Evolutionary conservation across 2,888 invertebrate species (phyloP), one percentile per base, ranked within the genome.

Genomic region (Torymus aiolomorphi): DNA sequence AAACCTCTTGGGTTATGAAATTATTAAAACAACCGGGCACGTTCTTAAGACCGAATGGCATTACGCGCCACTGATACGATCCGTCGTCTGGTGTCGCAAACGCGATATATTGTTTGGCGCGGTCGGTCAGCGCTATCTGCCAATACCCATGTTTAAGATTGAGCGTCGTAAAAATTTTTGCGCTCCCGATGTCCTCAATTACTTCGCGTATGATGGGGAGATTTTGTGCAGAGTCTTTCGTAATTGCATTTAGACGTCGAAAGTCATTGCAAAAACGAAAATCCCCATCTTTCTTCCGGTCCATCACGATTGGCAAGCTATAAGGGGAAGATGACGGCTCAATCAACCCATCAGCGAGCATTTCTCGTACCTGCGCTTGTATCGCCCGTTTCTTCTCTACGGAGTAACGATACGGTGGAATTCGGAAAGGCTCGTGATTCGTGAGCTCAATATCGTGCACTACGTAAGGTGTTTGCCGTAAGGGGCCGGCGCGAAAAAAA

Each of bases 101-200:
- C 12, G 52, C 52, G 12, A 12, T 52, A 52, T 52, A 52, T 52
- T 52, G 52, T n/a, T n/a, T n/a, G n/a, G n/a, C n/a, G n/a, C n/a
- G n/a, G n/a, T n/a, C n/a, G n/a, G n/a, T n/a, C n/a, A 52, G 10
- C 52, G 10, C 52, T n/a, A n/a, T n/a, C n/a, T n/a, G n/a, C n/a
- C n/a, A n/a, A n/a, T n/a, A n/a, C n/a, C n/a, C n/a, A n/a, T 12
- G 83, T 51, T 83, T 83, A 4, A 87, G 71, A 20, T 88, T 87
- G 5, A 88, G 65, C 12, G 86, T 85, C 2, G 86, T 79, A 62
- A 88, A 88, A 11, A 86, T 76, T 16, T 63, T 72, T 0, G 87
- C 87, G 2, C 54, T 84, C 13, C 78, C 82, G 2, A 78, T 1
- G n/a, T 76, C 80, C 8, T 76, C 74, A 10, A 82, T 8, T 1